Evolutionary conservation across 2,113 vertebrate species (phyloP).

Genomic region (Columba janthina): DNA sequence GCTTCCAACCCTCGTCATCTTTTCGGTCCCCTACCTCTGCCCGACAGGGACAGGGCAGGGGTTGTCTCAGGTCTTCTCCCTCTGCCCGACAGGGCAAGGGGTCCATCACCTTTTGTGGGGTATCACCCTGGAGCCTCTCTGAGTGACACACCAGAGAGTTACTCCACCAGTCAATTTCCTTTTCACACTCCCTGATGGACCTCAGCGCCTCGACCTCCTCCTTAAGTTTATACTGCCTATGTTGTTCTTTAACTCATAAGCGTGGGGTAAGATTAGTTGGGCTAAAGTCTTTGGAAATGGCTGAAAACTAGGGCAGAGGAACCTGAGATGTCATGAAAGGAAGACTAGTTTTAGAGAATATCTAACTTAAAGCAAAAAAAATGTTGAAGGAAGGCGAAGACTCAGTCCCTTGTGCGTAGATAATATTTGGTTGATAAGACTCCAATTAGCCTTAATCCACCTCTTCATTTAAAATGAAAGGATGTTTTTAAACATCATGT

Average conservation of each 20-base stretch:
- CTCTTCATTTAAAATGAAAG: constrained; percentile 41
- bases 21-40: too few species aligned
- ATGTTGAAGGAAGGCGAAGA: not conserved
- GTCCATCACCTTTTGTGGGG: too few species aligned
- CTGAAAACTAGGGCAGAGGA: not conserved
- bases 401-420: not conserved
- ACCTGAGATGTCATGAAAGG: not conserved
- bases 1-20: too few species aligned
- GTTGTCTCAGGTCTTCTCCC: too few species aligned
- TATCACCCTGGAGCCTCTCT: too few species aligned
- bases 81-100: too few species aligned
- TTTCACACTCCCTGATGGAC: too few species aligned
- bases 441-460: constrained; percentile 54
- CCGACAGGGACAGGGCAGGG: too few species aligned
- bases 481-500: not conserved
- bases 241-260: not conserved
- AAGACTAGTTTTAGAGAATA: not conserved
- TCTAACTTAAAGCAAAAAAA: not conserved
- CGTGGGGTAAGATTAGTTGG: not conserved
- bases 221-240: not conserved
- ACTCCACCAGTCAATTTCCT: too few species aligned
- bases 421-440: constrained; percentile 29
- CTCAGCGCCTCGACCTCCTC: too few species aligned
- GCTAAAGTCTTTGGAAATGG: not conserved
- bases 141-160: too few species aligned